These are phyloP conservation scores for Neosilurus hyrtlii DNA, from an alignment of 2,797 vertebrate genomes.

Conservation along the genomic window DNA sequence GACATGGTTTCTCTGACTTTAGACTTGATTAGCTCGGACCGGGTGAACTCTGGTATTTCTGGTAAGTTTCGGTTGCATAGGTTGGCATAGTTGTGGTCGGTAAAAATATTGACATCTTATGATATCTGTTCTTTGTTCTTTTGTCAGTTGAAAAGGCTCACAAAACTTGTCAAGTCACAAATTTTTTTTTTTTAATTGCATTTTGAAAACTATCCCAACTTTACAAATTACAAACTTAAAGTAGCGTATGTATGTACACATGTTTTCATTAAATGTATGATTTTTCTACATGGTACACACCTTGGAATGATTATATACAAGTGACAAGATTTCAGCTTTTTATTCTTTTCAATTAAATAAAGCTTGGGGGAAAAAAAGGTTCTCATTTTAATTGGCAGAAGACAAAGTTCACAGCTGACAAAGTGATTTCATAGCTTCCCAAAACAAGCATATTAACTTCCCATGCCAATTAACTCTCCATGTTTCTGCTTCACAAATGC, in stretches of 20 bases:
- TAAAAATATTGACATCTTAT: too few species aligned
- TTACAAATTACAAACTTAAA: neutral
- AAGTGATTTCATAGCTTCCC: neutral
- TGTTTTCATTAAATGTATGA: neutral
- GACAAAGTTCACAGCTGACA: neutral
- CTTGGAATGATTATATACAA: neutral
- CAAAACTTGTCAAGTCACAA: too few species aligned
- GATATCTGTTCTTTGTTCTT: too few species aligned
- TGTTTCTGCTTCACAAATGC: neutral
- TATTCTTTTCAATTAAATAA: neutral
- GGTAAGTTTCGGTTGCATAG: too few species aligned
- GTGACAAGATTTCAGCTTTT: neutral
- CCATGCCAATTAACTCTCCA: neutral
- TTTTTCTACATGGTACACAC: neutral
- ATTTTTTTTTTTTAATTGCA: too few species aligned
- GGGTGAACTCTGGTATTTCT: too few species aligned
- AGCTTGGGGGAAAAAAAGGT: too few species aligned
- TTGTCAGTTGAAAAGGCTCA: too few species aligned
- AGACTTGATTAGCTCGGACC: too few species aligned
- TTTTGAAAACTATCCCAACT: too few species aligned
- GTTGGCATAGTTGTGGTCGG: too few species aligned
- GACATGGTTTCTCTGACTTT: too few species aligned
- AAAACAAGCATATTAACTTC: neutral
- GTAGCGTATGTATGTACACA: neutral
- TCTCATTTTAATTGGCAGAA: constrained; percentile 1